phyloP scores from a whole-genome alignment of 1,140 invertebrate genomes.

The Metopolophium dirhodum region DNA sequence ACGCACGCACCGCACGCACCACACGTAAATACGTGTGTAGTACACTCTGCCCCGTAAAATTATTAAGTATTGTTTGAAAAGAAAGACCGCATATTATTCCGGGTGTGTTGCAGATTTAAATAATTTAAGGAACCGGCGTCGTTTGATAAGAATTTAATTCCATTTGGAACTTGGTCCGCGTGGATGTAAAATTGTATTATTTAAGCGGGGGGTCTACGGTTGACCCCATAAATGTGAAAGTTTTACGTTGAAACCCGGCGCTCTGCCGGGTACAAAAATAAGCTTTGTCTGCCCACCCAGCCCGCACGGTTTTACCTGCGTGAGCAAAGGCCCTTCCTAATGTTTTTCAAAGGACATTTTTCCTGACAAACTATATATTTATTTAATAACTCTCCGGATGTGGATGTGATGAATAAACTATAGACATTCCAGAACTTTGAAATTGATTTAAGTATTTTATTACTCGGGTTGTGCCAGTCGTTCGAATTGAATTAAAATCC shows the following conservation, averaged over 20 bases:
- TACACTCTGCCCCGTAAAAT: neutral
- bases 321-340: neutral
- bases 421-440: neutral
- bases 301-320: neutral
- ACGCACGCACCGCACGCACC: too few species aligned
- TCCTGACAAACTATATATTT: constrained; percentile 10
- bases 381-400: constrained; percentile 33
- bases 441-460: constrained; percentile 39
- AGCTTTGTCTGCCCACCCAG: neutral
- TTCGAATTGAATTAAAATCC: neutral
- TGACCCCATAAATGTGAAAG: constrained; percentile 51
- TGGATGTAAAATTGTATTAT: constrained; percentile 48
- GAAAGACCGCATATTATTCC: neutral
- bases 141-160: constrained; percentile 52
- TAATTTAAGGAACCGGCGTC: constrained; percentile 36
- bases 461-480: neutral
- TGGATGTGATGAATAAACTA: constrained; percentile 38
- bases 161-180: constrained; percentile 17
- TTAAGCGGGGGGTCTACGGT: constrained; percentile 24
- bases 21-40: neutral
- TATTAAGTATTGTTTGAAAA: constrained; percentile 17
- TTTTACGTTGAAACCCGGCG: constrained; percentile 19
- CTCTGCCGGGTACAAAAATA: neutral
- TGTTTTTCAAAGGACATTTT: constrained; percentile 51
- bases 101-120: constrained; percentile 25